A percentile compares a stretch with the other conserved stretches of the same genome.
Conservation (phyloP, 1,140 invertebrate species). For the Eumeta japonica region DNA sequence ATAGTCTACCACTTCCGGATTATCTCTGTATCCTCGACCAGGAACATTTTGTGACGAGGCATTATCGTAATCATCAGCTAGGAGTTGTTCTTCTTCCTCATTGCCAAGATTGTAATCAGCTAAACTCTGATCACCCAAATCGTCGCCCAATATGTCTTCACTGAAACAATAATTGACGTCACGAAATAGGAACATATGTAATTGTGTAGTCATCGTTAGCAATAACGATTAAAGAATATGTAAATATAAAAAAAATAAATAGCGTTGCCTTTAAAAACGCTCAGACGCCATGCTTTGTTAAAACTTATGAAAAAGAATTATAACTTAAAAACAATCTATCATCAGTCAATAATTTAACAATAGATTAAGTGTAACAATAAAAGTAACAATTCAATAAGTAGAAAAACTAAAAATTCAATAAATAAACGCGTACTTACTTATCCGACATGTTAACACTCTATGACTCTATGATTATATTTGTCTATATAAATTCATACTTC, state of each 20-base stretch:
- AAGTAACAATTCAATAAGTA: neutral
- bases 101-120: slow-evolving; percentile 49
- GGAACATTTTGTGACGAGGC: slow-evolving; percentile 40
- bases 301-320: neutral
- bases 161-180: slow-evolving; percentile 28
- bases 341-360: slow-evolving; percentile 4
- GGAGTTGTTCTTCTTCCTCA: slow-evolving; percentile 46
- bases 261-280: neutral
- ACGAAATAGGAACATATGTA: neutral
- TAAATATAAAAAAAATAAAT: neutral
- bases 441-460: slow-evolving; percentile 54
- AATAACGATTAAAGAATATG: slow-evolving; percentile 7
- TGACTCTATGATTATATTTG: too few species aligned
- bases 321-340: neutral
- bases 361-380: slow-evolving; percentile 11
- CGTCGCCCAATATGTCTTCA: slow-evolving; percentile 46
- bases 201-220: too few species aligned
- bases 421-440: slow-evolving; percentile 40
- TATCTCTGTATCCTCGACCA: slow-evolving; percentile 18
- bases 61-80: slow-evolving; percentile 45
- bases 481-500: too few species aligned
- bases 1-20: slow-evolving; percentile 23
- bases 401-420: slow-evolving; percentile 4
- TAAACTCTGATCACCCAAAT: slow-evolving; percentile 48
- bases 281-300: neutral